Evolutionary conservation across 2,888 invertebrate species (phyloP).

Genomic region (Heteromyza rotundicornis): DNA sequence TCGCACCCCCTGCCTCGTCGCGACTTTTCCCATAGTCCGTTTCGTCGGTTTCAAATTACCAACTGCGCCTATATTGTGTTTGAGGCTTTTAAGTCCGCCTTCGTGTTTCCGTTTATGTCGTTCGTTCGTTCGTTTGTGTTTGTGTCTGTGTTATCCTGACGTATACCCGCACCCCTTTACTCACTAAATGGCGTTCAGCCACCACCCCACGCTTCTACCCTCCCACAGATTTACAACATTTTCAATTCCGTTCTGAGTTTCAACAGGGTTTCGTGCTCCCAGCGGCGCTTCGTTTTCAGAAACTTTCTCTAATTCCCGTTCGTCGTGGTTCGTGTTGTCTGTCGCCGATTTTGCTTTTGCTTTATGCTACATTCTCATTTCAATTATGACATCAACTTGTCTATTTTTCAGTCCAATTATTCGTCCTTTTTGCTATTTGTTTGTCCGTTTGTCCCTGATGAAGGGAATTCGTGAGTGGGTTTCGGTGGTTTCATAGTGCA

Average conservation of each 20-base stretch:
- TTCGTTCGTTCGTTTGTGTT: background rate
- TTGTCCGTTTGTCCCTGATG: background rate
- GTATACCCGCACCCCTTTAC: background rate
- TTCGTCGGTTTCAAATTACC: constrained; percentile 17
- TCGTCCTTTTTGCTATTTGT: background rate
- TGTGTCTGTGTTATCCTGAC: background rate
- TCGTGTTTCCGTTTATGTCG: constrained; percentile 7
- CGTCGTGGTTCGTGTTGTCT: background rate
- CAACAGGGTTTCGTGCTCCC: background rate
- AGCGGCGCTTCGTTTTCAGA: background rate
- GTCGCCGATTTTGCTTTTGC: background rate
- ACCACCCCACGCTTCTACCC: background rate
- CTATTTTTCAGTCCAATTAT: constrained; percentile 9
- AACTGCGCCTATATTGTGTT: constrained; percentile 1
- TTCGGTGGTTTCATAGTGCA: background rate
- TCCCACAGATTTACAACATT: background rate
- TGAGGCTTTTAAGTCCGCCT: constrained; percentile 17
- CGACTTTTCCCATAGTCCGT: constrained; percentile 5
- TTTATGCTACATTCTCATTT: constrained; percentile 11
- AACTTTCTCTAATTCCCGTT: background rate
- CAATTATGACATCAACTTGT: constrained; percentile 35
- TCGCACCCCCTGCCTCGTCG: background rate
- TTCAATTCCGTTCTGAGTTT: background rate
- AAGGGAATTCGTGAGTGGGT: background rate
- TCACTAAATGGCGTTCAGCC: background rate